These are phyloP conservation scores for Drosophila rubida DNA, from an alignment of 2,888 invertebrate genomes.

Conservation along the genomic window DNA sequence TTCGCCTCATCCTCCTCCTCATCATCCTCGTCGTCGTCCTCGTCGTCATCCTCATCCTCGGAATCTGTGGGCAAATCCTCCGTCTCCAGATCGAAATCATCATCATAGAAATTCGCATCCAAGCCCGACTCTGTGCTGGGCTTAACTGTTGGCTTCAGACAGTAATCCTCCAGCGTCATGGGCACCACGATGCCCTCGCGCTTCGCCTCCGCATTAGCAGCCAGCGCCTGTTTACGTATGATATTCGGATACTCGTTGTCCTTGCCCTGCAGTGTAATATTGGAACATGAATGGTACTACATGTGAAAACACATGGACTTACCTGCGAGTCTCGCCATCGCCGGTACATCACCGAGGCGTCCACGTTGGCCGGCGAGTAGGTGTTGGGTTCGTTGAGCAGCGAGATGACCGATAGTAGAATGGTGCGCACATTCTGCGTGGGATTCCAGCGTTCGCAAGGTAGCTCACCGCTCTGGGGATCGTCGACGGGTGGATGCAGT, in stretches of 20 bases:
- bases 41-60: conserved; percentile 87
- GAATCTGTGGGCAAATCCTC: conserved; percentile 89
- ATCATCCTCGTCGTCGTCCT: conserved; percentile 86
- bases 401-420: conserved; percentile 98
- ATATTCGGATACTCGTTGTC: conserved; percentile 99
- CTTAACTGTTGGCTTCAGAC: conserved; percentile 96
- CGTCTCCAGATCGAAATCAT: conserved; percentile 94
- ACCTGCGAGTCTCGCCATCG: conserved; percentile 98
- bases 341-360: conserved; percentile 99
- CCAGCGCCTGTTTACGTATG: conserved; percentile 98
- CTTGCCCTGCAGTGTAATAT: conserved; percentile 87
- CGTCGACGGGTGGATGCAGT: conserved; percentile 99
- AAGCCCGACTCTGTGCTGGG: conserved; percentile 92
- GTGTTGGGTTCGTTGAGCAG: conserved; percentile 99
- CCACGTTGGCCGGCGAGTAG: conserved; percentile 99
- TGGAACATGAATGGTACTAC: conserved; percentile 8
- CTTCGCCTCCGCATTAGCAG: conserved; percentile 97
- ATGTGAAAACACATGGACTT: conserved; percentile 17
- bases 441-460: conserved; percentile 99
- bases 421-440: conserved; percentile 99
- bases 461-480: conserved; percentile 99
- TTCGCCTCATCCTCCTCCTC: conserved; percentile 62
- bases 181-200: conserved; percentile 98
- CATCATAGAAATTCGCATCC: conserved; percentile 98
- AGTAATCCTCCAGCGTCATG: conserved; percentile 98